Evolutionary conservation across 2,888 invertebrate species (phyloP).

Genomic region (Lacanobia oleracea): DNA sequence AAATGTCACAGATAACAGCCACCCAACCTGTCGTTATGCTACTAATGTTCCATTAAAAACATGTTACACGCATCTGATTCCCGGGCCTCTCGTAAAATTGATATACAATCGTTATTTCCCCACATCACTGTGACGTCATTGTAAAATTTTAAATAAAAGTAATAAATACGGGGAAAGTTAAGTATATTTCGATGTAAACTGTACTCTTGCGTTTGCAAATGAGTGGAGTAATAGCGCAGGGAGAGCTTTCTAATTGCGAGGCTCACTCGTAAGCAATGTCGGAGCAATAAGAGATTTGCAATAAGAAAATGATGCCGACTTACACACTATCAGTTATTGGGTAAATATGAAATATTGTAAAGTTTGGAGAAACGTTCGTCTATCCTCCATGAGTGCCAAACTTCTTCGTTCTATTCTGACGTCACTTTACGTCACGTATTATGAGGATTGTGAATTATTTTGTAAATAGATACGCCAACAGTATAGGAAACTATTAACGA

Average conservation of each 20-base stretch:
- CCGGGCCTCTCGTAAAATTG: constrained; percentile 36
- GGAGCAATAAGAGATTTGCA: neutral
- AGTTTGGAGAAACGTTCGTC: too few species aligned
- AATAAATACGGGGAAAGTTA: constrained; percentile 25
- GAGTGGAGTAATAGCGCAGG: constrained; percentile 4
- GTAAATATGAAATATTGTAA: too few species aligned
- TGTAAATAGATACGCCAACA: too few species aligned
- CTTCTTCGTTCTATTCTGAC: neutral
- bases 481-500: too few species aligned
- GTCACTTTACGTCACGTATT: neutral
- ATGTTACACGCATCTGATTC: constrained; percentile 7
- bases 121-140: constrained; percentile 18
- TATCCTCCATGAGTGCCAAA: neutral
- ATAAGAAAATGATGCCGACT: neutral
- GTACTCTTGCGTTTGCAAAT: constrained; percentile 1
- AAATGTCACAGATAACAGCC: neutral
- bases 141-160: constrained; percentile 20
- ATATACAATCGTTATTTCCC: constrained; percentile 19
- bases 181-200: constrained; percentile 53
- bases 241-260: neutral
- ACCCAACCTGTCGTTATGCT: constrained; percentile 2
- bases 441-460: neutral
- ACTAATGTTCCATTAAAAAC: constrained; percentile 44
- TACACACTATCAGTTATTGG: too few species aligned
- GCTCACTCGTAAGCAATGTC: neutral